Conservation (phyloP, 2,797 vertebrate species). For the Lepilemur septentrionalis region DNA sequence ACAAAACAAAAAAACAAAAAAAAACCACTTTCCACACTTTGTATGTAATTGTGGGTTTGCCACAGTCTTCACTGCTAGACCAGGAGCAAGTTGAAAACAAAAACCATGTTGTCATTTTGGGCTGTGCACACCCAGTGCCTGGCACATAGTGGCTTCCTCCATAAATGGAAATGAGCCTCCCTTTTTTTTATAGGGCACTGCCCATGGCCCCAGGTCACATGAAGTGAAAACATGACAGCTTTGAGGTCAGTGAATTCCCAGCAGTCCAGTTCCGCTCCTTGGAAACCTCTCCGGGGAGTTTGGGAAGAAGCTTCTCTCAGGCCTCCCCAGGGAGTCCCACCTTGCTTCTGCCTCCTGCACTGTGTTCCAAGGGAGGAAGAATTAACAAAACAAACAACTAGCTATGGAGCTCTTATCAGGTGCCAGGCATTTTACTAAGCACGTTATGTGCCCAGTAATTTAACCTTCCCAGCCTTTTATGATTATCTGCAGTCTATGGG, state of each 20-base stretch:
- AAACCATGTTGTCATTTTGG: neutral
- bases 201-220: neutral
- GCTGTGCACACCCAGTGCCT: neutral
- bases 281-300: neutral
- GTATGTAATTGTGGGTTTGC: neutral
- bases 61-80: neutral
- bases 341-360: neutral
- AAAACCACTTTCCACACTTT: neutral
- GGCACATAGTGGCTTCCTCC: neutral
- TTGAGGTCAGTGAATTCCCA: neutral
- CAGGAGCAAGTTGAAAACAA: neutral
- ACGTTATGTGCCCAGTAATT: neutral
- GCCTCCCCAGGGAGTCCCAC: neutral
- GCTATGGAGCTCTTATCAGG: neutral
- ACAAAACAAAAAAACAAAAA: neutral
- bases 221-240: neutral
- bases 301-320: neutral
- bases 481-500: neutral
- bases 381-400: neutral
- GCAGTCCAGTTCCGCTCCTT: neutral
- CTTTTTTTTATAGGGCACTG: neutral
- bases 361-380: neutral
- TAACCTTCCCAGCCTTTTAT: neutral
- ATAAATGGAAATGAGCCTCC: neutral
- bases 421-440: neutral